Percentiles rank a stretch among this genome's conserved stretches.
Conservation (phyloP, 1,140 invertebrate genomes). For the Carcinoscorpius rotundicauda region DNA sequence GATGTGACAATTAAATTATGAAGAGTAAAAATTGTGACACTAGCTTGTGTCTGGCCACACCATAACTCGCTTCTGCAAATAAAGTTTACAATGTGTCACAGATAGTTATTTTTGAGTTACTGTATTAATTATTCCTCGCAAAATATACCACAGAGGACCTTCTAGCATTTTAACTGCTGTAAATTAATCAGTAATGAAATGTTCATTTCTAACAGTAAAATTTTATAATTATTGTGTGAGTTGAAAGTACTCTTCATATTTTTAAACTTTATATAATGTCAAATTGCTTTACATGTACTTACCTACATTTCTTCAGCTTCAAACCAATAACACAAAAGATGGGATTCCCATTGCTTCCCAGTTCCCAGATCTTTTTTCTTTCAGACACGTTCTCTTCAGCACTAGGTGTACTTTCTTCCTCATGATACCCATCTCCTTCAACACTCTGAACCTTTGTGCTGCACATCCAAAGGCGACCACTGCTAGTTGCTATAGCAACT, state of each 20-base stretch:
- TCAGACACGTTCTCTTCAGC: conserved; percentile 2
- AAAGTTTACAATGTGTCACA: background rate
- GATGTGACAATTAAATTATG: conserved; percentile 43
- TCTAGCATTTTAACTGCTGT: no score
- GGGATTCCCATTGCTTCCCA: conserved; percentile 37
- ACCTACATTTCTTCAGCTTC: no score
- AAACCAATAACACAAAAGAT: conserved; percentile 43
- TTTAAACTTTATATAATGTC: no score
- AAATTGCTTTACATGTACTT: no score
- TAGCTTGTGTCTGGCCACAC: conserved; percentile 61
- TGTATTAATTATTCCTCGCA: background rate
- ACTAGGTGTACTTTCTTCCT: conserved; percentile 1
- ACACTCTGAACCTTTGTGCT: background rate
- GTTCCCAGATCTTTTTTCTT: conserved; percentile 46
- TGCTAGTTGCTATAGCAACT: conserved; percentile 55
- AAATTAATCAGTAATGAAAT: no score
- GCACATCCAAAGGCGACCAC: conserved; percentile 61
- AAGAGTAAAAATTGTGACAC: conserved; percentile 52
- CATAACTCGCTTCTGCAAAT: conserved; percentile 46
- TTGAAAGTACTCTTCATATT: no score
- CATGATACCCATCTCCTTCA: background rate
- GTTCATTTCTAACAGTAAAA: no score
- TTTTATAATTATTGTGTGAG: no score
- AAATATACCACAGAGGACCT: background rate
- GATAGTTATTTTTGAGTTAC: background rate